Evolutionary conservation across 2,113 vertebrate species (phyloP).

Genomic region (Pygoscelis antarcticus): DNA sequence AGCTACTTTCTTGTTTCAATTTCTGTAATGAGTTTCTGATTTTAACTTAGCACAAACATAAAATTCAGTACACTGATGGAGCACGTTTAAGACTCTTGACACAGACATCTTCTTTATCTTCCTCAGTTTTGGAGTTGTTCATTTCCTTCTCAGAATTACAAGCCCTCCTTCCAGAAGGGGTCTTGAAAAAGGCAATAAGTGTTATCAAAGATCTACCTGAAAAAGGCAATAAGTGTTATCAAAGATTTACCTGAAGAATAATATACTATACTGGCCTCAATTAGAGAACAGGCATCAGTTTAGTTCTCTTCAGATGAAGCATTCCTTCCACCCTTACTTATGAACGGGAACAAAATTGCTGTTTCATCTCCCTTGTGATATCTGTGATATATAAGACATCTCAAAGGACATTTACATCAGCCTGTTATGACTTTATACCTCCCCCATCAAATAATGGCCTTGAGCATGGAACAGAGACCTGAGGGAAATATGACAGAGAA

Average conservation of each 20-base stretch:
- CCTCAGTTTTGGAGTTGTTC: not conserved
- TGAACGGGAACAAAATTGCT: conserved; percentile 37
- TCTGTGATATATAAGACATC: conserved; percentile 58
- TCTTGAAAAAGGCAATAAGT: conserved; percentile 22
- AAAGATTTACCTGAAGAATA: conserved; percentile 28
- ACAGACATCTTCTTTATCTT: conserved; percentile 12
- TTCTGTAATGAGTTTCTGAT: conserved; percentile 20
- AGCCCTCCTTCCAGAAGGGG: not conserved
- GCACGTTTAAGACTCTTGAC: not conserved
- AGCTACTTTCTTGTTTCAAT: not conserved
- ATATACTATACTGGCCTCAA: not conserved
- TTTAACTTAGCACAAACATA: conserved; percentile 22
- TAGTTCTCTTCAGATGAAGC: not conserved
- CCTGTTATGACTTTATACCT: conserved; percentile 59
- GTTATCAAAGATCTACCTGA: not conserved
- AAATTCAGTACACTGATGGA: not conserved
- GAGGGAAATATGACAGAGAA: conserved; percentile 61
- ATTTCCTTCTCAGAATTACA: conserved; percentile 40
- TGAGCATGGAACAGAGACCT: conserved; percentile 57
- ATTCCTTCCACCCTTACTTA: conserved; percentile 17
- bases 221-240: conserved; percentile 28
- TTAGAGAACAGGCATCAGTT: not conserved
- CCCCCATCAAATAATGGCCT: conserved; percentile 55
- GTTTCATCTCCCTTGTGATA: conserved; percentile 34
- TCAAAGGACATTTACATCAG: conserved; percentile 69